Percentiles rank a stretch among this genome's conserved stretches.
Evolutionary conservation across 2,888 invertebrate genomes (phyloP).

Genomic region (Epistrophe eligans): DNA sequence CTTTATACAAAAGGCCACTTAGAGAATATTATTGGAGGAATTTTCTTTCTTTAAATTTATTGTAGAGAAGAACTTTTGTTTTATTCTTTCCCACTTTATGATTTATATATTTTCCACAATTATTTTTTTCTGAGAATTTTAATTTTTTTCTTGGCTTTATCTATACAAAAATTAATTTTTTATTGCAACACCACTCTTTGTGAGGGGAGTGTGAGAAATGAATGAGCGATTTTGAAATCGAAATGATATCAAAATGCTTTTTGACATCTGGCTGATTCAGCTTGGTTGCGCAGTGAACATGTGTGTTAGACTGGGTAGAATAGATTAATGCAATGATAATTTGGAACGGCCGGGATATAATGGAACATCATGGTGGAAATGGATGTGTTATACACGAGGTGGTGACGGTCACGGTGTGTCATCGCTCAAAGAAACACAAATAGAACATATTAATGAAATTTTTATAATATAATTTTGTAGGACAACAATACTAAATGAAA

Average conservation of each 20-base stretch:
- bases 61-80: conserved; percentile 50
- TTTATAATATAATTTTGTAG: no score
- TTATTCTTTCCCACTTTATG: conserved; percentile 33
- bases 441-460: not conserved
- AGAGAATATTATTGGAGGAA: conserved; percentile 63
- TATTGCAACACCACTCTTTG: conserved; percentile 68
- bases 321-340: conserved; percentile 11
- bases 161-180: conserved; percentile 61
- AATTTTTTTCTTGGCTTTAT: conserved; percentile 58
- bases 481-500: no score
- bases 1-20: conserved; percentile 73
- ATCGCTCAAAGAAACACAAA: conserved; percentile 14
- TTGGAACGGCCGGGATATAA: conserved; percentile 26
- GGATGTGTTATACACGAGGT: conserved; percentile 44
- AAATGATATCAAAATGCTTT: conserved; percentile 62
- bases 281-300: conserved; percentile 38
- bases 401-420: conserved; percentile 59
- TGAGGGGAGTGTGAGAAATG: conserved; percentile 67
- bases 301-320: conserved; percentile 35
- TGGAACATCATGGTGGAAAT: conserved; percentile 17
- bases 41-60: conserved; percentile 43
- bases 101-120: conserved; percentile 8
- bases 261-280: conserved; percentile 66
- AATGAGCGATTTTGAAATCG: conserved; percentile 54
- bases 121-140: conserved; percentile 37